These are phyloP conservation scores for Tricholaema leucomelas DNA, from an alignment of 2,113 vertebrate genomes.

Conservation along the genomic window DNA sequence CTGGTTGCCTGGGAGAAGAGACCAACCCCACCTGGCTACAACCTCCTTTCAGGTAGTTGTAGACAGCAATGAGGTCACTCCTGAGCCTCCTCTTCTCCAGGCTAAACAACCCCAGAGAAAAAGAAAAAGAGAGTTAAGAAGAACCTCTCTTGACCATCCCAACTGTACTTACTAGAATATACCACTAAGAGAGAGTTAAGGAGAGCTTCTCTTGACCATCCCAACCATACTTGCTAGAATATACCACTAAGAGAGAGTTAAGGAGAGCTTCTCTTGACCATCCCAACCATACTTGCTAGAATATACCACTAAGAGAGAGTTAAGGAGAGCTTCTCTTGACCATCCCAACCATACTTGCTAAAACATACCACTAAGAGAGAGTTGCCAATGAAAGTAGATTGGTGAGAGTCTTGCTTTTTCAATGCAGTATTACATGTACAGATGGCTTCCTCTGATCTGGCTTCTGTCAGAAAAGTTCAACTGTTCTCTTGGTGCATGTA, in stretches of 20 bases:
- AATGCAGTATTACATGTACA: background rate
- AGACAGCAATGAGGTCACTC: too few species aligned
- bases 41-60: too few species aligned
- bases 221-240: rapidly evolving
- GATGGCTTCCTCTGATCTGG: background rate
- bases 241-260: too few species aligned
- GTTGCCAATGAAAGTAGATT: background rate
- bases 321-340: too few species aligned
- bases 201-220: background rate
- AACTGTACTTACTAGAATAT: background rate
- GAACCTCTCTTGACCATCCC: background rate
- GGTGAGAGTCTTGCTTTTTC: background rate
- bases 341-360: rapidly evolving
- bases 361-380: background rate
- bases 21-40: too few species aligned
- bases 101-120: too few species aligned
- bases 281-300: rapidly evolving
- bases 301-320: too few species aligned
- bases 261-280: too few species aligned
- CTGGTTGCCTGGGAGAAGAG: too few species aligned
- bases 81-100: too few species aligned
- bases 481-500: background rate
- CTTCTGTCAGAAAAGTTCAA: background rate
- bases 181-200: background rate
- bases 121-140: too few species aligned